Conservation (phyloP, 2,113 vertebrate species). For the Takifugu bimaculatus region DNA sequence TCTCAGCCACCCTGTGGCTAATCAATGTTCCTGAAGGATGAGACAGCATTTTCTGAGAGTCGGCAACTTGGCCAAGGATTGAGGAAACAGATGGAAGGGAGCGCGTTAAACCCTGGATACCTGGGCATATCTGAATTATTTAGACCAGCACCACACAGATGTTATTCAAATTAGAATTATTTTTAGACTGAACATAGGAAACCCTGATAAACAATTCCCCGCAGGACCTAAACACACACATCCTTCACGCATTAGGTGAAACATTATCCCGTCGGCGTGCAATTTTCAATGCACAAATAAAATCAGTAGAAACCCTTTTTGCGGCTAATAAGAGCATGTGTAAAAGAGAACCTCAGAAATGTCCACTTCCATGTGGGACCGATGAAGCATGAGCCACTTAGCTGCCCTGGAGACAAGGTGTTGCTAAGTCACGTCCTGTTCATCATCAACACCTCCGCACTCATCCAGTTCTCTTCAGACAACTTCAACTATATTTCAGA, state of each 20-base stretch:
- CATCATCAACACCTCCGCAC: constrained; percentile 65
- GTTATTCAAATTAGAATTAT: constrained; percentile 18
- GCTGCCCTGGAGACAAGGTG: constrained; percentile 57
- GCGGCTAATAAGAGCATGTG: constrained; percentile 13
- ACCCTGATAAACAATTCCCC: constrained; percentile 12
- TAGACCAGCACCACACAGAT: constrained; percentile 19
- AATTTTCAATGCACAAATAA: constrained; percentile 1
- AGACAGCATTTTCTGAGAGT: constrained; percentile 61
- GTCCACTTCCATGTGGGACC: constrained; percentile 12
- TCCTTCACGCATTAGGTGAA: neutral
- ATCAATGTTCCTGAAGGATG: constrained; percentile 70
- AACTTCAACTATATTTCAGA: constrained; percentile 59
- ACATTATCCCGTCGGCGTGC: neutral
- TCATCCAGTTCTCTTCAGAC: constrained; percentile 60
- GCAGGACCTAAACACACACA: constrained; percentile 1
- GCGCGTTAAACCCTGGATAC: constrained; percentile 14
- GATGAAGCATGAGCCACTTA: constrained; percentile 58
- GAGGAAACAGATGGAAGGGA: constrained; percentile 55
- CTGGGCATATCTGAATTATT: constrained; percentile 18
- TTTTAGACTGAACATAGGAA: constrained; percentile 10
- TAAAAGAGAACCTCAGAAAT: constrained; percentile 24
- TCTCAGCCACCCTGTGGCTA: constrained; percentile 60
- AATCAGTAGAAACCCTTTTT: constrained; percentile 27
- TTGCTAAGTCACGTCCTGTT: constrained; percentile 58
- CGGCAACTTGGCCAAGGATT: constrained; percentile 33